phyloP scores from a whole-genome alignment of 2,113 vertebrate species.

The Cathartes aura region DNA sequence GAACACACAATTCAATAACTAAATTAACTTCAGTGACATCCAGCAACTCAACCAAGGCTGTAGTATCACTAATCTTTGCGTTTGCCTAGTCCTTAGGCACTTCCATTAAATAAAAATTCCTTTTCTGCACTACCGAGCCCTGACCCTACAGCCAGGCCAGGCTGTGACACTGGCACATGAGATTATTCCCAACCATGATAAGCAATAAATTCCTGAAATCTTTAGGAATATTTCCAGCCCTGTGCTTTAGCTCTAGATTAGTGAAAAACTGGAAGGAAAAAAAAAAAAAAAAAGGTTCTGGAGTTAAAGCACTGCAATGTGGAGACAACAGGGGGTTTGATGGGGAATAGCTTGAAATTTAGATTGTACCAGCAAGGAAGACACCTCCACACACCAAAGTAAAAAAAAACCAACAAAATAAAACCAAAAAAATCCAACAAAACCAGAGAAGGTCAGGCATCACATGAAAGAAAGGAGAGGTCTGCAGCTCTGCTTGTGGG shows the following conservation, averaged over 20 bases:
- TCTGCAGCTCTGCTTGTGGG: accelerated
- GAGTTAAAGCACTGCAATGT: background rate
- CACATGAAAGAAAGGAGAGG: background rate
- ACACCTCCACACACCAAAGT: background rate
- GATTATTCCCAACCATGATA: background rate
- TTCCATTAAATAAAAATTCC: background rate
- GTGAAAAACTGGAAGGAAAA: background rate
- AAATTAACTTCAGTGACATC: background rate
- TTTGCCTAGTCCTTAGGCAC: background rate
- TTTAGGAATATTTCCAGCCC: background rate
- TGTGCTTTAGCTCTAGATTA: background rate
- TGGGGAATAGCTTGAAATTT: background rate
- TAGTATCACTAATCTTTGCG: background rate
- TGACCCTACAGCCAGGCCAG: background rate
- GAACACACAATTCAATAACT: background rate
- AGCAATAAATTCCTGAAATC: background rate
- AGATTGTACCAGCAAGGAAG: background rate
- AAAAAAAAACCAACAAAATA: background rate
- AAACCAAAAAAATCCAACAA: background rate
- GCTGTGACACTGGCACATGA: background rate
- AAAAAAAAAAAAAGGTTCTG: background rate
- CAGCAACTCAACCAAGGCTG: background rate
- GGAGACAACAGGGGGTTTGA: background rate
- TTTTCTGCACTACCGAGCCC: background rate
- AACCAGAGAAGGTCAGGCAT: background rate